Base-by-base conservation (phyloP, 2,797 vertebrate genomes). In the Mormyrops boulengeri region DNA sequence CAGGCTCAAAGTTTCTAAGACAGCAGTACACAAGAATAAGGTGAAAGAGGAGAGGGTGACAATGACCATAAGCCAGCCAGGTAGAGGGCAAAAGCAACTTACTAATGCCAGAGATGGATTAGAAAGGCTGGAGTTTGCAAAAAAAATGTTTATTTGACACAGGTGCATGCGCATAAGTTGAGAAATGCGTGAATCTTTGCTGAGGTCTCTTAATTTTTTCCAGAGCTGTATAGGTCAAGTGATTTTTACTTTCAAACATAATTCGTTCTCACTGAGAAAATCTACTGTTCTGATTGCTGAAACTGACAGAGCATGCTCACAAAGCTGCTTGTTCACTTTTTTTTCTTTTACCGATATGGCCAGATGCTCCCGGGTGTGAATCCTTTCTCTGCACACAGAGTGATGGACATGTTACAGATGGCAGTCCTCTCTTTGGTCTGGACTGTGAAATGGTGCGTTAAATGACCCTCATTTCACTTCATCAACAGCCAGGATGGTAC, bases 401-500 rank as follows among this genome's bases (percentile, higher is more conserved):
- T 69, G 91, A 90, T 77, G 93, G 93, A 88, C 88, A 69, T 0
- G 92, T 97, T 91, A 97, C 96, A 0, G 96, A 98, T 93, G 93
- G 60, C 91, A 98, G 97, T 90, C 98, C 97, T 22, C 95, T 99
- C 89, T 99, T 96, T 3, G 98, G 98, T 85, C 94, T 99, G 22
- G 97, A 98, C 90, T 98, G 97, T 95, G 98, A 98, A 95, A 98
- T 99, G 97, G 98, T 98, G 94, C 94, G 94, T 91, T 26, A 49
- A 57, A 57, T 38, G 66, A 34, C 66, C 30, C 30, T 34, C 12
- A 38, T 73, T 73, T 73, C 66, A 3, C 12, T 12, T 30, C 3
- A 85, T 22, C 77, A n/a, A n/a, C n/a, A 87, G 85, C 17, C 22
- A 50, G 34, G 49, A 62, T 82, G 7, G 60, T 62, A 62, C 8